Conservation (phyloP, 2,797 vertebrate genomes). For the Acipenser transmontanus region DNA sequence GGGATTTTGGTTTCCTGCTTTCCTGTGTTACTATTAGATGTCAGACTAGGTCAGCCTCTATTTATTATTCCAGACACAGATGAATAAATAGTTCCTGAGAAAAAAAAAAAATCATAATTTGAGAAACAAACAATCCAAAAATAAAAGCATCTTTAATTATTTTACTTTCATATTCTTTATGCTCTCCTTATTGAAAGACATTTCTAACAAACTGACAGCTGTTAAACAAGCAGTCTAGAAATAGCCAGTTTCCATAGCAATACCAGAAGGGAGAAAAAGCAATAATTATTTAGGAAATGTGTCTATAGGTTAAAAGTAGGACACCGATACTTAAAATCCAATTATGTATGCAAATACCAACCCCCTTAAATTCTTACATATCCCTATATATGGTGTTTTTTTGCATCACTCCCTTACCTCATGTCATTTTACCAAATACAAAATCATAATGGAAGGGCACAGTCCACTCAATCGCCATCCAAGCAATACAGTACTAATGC, state of each 20-base stretch:
- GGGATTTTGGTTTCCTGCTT: too few species aligned
- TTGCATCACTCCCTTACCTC: neutral
- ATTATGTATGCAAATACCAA: conserved; percentile 37
- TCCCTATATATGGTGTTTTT: neutral
- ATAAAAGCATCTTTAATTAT: neutral
- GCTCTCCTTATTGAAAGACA: too few species aligned
- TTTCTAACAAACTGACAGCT: conserved; percentile 22
- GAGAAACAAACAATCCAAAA: neutral
- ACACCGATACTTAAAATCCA: conserved; percentile 28
- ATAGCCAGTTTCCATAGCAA: conserved; percentile 69
- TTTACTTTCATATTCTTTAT: too few species aligned
- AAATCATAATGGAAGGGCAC: too few species aligned
- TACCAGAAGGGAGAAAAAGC: conserved; percentile 43
- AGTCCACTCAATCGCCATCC: too few species aligned
- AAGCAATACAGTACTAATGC: too few species aligned
- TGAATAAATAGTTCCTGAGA: too few species aligned
- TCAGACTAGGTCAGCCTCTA: too few species aligned
- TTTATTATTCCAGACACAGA: too few species aligned
- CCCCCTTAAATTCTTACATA: conserved; percentile 20
- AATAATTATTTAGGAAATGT: conserved; percentile 56
- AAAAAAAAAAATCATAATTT: too few species aligned
- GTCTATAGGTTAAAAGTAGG: conserved; percentile 36
- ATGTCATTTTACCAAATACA: too few species aligned
- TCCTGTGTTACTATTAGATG: too few species aligned
- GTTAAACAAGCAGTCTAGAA: conserved; percentile 55